phyloP scores from a whole-genome alignment of 2,888 invertebrate species.

The Herminia tarsipennalis region DNA sequence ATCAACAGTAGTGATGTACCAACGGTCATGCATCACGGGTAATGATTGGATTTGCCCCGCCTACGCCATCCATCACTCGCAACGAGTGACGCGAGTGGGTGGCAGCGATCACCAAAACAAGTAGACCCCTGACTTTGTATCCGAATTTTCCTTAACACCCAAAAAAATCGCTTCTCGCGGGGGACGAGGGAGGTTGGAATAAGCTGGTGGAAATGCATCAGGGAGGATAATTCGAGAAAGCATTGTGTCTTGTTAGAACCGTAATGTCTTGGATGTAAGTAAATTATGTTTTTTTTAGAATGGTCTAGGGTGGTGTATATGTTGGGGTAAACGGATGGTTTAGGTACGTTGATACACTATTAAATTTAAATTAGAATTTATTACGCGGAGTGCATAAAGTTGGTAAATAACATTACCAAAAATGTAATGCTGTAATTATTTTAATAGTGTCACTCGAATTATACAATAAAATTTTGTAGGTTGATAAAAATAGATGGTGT shows the following conservation, averaged over 20 bases:
- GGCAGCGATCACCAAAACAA: constrained; percentile 52
- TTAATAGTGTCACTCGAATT: no score
- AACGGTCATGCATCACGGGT: constrained; percentile 82
- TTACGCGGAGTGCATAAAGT: background rate
- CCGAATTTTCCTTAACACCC: constrained; percentile 28
- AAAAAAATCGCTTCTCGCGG: constrained; percentile 3
- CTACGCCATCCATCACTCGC: constrained; percentile 83
- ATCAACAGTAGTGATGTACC: constrained; percentile 75
- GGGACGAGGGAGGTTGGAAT: constrained; percentile 47
- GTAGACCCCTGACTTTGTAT: constrained; percentile 57
- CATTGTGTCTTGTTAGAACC: constrained; percentile 83
- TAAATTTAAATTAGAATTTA: background rate
- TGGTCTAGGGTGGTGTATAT: constrained; percentile 46
- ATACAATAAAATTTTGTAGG: no score
- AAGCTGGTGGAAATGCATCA: constrained; percentile 51
- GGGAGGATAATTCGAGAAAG: constrained; percentile 75
- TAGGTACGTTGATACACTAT: background rate
- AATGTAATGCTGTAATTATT: no score
- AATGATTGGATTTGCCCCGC: constrained; percentile 85
- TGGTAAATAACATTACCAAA: background rate
- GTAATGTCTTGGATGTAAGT: constrained; percentile 82
- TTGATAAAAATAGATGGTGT: no score
- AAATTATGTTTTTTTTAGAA: constrained; percentile 77
- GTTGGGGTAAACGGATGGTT: background rate
- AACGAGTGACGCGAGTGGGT: constrained; percentile 73